These are phyloP conservation scores for Suncus etruscus DNA, from an alignment of 2,113 vertebrate species.

Conservation along the genomic window DNA sequence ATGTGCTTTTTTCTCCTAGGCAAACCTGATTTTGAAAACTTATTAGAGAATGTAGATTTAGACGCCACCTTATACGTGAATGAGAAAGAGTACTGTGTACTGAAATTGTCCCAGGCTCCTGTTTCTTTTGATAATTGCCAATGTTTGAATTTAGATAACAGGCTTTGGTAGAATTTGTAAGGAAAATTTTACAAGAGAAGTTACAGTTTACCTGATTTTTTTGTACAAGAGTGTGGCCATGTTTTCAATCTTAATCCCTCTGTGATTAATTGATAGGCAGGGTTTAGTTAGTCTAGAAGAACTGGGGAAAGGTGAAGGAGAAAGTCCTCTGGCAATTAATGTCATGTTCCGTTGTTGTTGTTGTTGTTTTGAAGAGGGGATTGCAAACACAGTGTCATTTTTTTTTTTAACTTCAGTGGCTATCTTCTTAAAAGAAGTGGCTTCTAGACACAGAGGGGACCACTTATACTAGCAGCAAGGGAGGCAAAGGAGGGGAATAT, in stretches of 20 bases:
- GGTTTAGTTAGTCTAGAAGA: conserved; percentile 68
- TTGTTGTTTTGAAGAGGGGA: not conserved
- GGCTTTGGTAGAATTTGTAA: conserved; percentile 61
- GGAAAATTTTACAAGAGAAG: conserved; percentile 68
- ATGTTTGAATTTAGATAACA: not conserved
- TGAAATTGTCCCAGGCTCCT: conserved; percentile 38
- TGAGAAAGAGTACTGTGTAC: conserved; percentile 59
- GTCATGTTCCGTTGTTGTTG: conserved; percentile 57
- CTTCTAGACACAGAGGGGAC: too few relatives aligned
- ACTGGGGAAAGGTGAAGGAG: conserved; percentile 11
- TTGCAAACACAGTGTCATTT: conserved; percentile 66
- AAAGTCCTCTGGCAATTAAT: conserved; percentile 74
- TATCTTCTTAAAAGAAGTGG: too few relatives aligned
- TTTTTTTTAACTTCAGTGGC: conserved; percentile 78
- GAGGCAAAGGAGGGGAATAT: too few relatives aligned
- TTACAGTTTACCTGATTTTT: conserved; percentile 79
- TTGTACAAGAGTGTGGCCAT: conserved; percentile 14
- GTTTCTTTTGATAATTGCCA: conserved; percentile 64
- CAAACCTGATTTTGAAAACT: conserved; percentile 71
- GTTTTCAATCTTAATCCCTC: conserved; percentile 77
- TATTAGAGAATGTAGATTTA: conserved; percentile 14
- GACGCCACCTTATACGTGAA: conserved; percentile 73
- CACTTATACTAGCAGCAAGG: too few relatives aligned
- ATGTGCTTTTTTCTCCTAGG: conserved; percentile 40
- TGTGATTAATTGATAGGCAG: conserved; percentile 83